Conservation (phyloP, 2,888 invertebrate species). For the Leptogaster cylindrica region DNA sequence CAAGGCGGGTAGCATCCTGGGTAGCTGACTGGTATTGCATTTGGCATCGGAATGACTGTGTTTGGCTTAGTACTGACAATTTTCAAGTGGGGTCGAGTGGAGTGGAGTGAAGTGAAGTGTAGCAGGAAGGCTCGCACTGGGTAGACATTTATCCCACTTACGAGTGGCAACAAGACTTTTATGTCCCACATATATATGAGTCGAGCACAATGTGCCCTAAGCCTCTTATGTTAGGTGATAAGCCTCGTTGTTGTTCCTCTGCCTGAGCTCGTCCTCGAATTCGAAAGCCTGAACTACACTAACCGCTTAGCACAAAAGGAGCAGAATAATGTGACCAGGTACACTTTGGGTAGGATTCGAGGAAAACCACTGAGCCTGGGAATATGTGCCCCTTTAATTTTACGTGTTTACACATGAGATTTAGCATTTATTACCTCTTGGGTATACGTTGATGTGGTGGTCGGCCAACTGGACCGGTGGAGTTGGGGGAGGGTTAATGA, state of each 20-base stretch:
- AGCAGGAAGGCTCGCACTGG: background rate
- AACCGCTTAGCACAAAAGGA: conserved; percentile 11
- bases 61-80: conserved; percentile 29
- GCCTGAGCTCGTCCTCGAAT: conserved; percentile 24
- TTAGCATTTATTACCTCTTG: conserved; percentile 41
- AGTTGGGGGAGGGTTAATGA: no score
- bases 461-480: no score
- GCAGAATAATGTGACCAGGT: conserved; percentile 17
- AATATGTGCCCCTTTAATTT: conserved; percentile 32
- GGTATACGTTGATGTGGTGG: conserved; percentile 21
- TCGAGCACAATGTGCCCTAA: conserved; percentile 22
- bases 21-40: background rate
- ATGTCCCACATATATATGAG: conserved; percentile 2
- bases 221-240: conserved; percentile 46
- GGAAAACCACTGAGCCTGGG: conserved; percentile 23
- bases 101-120: background rate
- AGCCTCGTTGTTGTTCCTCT: conserved; percentile 41
- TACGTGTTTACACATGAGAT: conserved; percentile 43
- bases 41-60: conserved; percentile 5
- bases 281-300: conserved; percentile 34
- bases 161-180: conserved; percentile 26
- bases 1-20: background rate
- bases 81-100: no score
- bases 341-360: conserved; percentile 7
- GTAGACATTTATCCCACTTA: conserved; percentile 29